A percentile compares a stretch with the other conserved stretches of the same genome.
phyloP scores from a whole-genome alignment of 2,888 invertebrate genomes.

The Desoria tigrina region DNA sequence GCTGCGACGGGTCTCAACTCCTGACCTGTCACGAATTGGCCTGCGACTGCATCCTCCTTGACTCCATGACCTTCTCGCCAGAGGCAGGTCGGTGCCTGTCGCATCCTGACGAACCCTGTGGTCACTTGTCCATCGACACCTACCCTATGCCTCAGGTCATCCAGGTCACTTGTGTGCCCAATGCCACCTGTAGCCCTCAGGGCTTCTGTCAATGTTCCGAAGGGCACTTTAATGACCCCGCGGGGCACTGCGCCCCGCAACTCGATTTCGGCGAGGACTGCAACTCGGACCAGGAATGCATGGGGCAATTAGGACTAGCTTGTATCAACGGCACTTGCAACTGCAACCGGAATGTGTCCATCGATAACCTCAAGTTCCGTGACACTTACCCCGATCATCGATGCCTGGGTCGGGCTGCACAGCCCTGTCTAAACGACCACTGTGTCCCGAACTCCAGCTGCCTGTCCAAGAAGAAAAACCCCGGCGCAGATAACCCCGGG shows the following conservation, averaged over 20 bases:
- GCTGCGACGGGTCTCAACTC: background rate
- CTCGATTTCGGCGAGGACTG: background rate
- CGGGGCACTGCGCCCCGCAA: background rate
- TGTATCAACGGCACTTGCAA: background rate
- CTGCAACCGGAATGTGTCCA: background rate
- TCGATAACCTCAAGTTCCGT: background rate
- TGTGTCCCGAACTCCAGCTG: constrained; percentile 3
- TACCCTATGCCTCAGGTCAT: no score
- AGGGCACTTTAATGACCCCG: background rate
- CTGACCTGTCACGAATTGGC: background rate
- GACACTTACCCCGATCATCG: background rate
- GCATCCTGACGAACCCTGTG: background rate
- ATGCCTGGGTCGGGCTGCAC: background rate
- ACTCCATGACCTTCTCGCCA: background rate
- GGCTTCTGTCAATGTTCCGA: background rate
- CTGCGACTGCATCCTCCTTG: background rate
- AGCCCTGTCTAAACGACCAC: background rate
- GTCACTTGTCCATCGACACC: background rate
- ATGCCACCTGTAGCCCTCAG: background rate
- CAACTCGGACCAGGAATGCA: background rate
- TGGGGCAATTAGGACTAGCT: background rate
- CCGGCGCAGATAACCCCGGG: no score
- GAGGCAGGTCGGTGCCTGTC: background rate
- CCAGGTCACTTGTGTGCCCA: background rate
- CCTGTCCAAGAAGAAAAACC: no score